Evolutionary conservation across 2,113 vertebrate species (phyloP).

Genomic region (Tragelaphus buxtoni): DNA sequence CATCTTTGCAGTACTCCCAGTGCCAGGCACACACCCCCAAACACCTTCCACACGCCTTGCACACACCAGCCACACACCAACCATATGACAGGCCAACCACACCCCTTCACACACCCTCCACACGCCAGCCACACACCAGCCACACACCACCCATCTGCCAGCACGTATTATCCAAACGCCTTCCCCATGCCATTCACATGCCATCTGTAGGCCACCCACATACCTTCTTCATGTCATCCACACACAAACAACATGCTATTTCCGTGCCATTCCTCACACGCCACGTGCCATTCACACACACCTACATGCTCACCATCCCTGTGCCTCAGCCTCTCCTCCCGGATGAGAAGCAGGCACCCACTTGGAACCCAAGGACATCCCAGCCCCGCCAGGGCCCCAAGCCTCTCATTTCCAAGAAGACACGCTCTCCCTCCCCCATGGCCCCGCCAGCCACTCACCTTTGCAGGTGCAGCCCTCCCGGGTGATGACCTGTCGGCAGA

Average conservation of each 20-base stretch:
- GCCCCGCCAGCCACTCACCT: slow-evolving; percentile 82
- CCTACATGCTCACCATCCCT: not conserved
- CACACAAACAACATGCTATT: not conserved
- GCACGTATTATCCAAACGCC: not conserved
- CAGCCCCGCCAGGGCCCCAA: not conserved
- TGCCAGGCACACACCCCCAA: not conserved
- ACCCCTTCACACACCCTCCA: not conserved
- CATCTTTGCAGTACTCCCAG: not conserved
- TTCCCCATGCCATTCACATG: not conserved
- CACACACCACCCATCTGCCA: not conserved
- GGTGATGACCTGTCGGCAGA: slow-evolving; percentile 91
- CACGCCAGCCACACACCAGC: accelerated
- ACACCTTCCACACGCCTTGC: not conserved
- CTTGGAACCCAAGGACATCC: not conserved
- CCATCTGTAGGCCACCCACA: not conserved
- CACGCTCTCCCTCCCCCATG: accelerated
- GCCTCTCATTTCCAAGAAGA: accelerated
- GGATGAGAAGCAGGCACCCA: not conserved
- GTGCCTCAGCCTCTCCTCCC: not conserved
- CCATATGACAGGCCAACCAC: not conserved
- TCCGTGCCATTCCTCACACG: no score
- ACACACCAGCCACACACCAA: not conserved
- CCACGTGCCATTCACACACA: not conserved
- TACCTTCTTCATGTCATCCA: not conserved
- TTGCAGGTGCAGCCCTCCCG: slow-evolving; percentile 93